Base-by-base conservation (phyloP, 2,888 invertebrate species). In the Coelopa pilipes region DNA sequence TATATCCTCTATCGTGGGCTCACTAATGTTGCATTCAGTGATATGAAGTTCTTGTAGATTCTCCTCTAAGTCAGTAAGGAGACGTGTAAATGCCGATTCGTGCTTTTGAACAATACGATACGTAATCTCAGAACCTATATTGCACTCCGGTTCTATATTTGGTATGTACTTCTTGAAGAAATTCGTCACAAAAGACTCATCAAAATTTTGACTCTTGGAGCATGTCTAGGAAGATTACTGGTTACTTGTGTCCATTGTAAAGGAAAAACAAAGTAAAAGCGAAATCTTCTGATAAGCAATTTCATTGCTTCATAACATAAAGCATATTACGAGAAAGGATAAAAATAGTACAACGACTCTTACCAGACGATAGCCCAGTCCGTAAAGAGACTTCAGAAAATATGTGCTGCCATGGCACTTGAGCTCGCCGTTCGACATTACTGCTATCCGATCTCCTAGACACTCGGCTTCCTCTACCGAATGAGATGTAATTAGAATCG, bases 401-500 rank as follows among this genome's bases (percentile, higher is more conserved):
- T 91, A 92, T 7, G 93, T 92, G 0, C 93, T 92, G 9, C 95
- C 96, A 75, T 92, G 92, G 83, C 95, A 95, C 81, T 93, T 93
- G 55, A 96, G 87, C 49, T 91, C 89, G 0, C 96, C 96, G 63
- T 91, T 90, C 0, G 94, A 91, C 93, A 96, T 93, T 75, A 96
- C 95, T 19, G 94, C 95, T 74, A 96, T 93, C 50, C 94, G 89
- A 86, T 96, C 95, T 0, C 94, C 95, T 1, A 96, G 88, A 70
- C 92, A 89, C 84, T 95, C 95, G 0, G 96, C 95, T 86, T 96
- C 94, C 80, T 95, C 94, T 93, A 95, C 94, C 83, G 94, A 95
- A 85, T 95, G 94, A 0, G 94, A 93, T 0, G 95, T 93, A 72
- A 96, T 87, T 60, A 96, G 89, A 85, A 96, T 92, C 0, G 95